Evolutionary conservation across 1,140 invertebrate genomes (phyloP), one percentile per base, ranked within the genome.

Genomic region (Bombus waltoni): DNA sequence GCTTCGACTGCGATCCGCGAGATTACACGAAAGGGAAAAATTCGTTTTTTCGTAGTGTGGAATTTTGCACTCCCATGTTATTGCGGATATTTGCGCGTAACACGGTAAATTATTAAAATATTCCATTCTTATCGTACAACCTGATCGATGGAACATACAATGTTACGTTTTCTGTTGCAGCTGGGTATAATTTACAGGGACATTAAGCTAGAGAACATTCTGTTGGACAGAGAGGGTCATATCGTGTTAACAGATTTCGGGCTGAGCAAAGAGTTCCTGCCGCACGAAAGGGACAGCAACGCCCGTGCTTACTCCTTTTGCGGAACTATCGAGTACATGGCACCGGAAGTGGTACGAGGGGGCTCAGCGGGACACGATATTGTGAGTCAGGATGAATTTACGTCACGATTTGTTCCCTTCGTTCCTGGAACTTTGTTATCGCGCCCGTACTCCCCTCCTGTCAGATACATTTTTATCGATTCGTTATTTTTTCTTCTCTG

Each of bases 241-340:
- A 97, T 99, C 70, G 98, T 99, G 28, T 94, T 99, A 25, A 99
- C 98, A 0, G 98, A 99, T 95, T 99, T 99, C 93, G 98, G 98
- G 1, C 96, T 99, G 5, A 98, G 98, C 92, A 99, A 99, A 94
- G 98, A 98, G 94, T 97, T 98, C 93, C 96, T 97, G 75, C 96
- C 97, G 35, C 95, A 97, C 90, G 97, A 97, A 93, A 91, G 95
- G 91, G 38, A 96, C 94, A 90, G 89, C 80, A 94, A 94, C 75
- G 92, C 93, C 76, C 96, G 98, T 90, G 98, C 99, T 0, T 99
- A 98, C 95, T 99, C 98, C 35, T 99, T 99, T 95, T 99, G 99
- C 95, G 99, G 99, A 38, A 99, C 99, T 71, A 98, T 99, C 87
- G 99, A 99, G 93, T 99, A 98, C 93, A 99, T 99, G 98, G 98